Evolutionary conservation across 2,113 vertebrate species (phyloP).

Genomic region (Amphilophus citrinellus): DNA sequence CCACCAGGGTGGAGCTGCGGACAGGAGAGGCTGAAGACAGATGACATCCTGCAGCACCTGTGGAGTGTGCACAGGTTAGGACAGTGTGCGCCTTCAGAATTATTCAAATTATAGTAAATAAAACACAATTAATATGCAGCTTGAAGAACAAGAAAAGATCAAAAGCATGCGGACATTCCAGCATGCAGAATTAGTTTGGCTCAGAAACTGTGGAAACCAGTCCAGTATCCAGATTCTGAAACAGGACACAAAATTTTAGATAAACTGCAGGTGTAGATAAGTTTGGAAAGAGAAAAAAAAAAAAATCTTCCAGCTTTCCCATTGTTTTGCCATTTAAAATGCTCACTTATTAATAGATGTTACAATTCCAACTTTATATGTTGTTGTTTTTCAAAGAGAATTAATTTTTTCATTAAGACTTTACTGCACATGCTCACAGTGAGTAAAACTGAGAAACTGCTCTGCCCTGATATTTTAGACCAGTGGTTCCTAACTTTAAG

Average conservation of each 20-base stretch:
- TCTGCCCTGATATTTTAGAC: not conserved
- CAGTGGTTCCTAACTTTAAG: too few relatives aligned
- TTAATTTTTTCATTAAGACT: accelerated
- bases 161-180: not conserved
- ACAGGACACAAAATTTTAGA: too few relatives aligned
- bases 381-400: not conserved
- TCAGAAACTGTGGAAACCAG: too few relatives aligned
- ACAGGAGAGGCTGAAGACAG: not conserved
- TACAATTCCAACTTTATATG: too few relatives aligned
- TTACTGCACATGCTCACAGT: not conserved
- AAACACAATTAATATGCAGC: not conserved
- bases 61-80: not conserved
- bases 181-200: too few relatives aligned
- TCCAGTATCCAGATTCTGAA: too few relatives aligned
- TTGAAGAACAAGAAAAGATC: not conserved
- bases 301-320: too few relatives aligned
- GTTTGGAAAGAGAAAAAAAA: too few relatives aligned
- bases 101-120: not conserved
- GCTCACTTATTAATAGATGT: too few relatives aligned
- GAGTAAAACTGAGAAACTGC: not conserved
- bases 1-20: not conserved
- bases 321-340: too few relatives aligned
- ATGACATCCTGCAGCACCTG: constrained; percentile 25
- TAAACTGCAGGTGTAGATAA: too few relatives aligned
- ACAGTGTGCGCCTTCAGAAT: not conserved